These are phyloP conservation scores for Aproaerema taeniolella DNA, from an alignment of 2,888 invertebrate genomes.

Conservation along the genomic window DNA sequence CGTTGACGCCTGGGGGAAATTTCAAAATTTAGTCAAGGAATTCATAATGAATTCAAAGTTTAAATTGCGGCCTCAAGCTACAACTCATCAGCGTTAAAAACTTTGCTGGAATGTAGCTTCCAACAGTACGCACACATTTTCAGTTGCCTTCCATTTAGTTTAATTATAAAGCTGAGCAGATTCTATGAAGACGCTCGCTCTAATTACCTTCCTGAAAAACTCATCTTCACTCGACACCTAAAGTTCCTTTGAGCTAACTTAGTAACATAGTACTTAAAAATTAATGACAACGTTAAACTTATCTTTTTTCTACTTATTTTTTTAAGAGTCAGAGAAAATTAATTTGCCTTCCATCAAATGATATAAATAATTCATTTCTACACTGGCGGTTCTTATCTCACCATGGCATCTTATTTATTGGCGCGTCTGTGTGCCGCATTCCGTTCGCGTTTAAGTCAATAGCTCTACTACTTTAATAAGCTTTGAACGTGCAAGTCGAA, in stretches of 20 bases:
- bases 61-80: constrained; percentile 55
- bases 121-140: constrained; percentile 42
- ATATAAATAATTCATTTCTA: constrained; percentile 42
- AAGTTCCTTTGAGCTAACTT: not conserved
- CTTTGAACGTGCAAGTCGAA: constrained; percentile 36
- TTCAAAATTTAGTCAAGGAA: constrained; percentile 35
- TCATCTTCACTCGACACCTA: constrained; percentile 6
- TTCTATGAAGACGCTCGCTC: constrained; percentile 32
- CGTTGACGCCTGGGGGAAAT: not conserved
- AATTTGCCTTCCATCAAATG: constrained; percentile 12
- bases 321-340: constrained; percentile 12
- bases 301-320: constrained; percentile 3
- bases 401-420: constrained; percentile 42
- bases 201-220: constrained; percentile 39
- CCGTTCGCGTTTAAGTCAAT: constrained; percentile 49
- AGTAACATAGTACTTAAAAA: not conserved
- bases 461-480: constrained; percentile 56
- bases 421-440: constrained; percentile 28
- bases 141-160: constrained; percentile 41
- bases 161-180: constrained; percentile 44
- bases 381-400: constrained; percentile 33
- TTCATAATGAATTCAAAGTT: constrained; percentile 62
- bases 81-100: constrained; percentile 65
- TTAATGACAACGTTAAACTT: constrained; percentile 2
- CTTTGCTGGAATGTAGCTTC: constrained; percentile 38